Percentiles rank a stretch among this genome's conserved stretches.
Conservation (phyloP, 1,140 invertebrate genomes). For the Lanistes nyassanus region DNA sequence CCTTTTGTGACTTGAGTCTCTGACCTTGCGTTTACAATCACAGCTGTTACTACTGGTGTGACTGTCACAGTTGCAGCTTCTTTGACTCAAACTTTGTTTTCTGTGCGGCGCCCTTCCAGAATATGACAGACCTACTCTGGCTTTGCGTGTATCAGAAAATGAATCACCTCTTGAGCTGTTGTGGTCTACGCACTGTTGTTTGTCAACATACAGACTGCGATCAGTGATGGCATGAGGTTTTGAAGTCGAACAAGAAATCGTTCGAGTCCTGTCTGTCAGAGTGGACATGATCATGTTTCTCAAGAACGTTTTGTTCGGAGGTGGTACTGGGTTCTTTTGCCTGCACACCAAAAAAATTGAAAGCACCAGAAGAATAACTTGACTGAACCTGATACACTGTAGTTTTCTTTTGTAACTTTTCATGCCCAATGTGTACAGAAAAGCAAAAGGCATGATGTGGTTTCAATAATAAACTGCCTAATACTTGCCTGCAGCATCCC, state of each 20-base stretch:
- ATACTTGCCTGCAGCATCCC: no score
- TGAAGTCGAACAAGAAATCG: background rate
- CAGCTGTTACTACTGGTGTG: no score
- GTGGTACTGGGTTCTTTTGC: slow-evolving; percentile 53
- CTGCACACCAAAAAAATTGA: slow-evolving; percentile 37
- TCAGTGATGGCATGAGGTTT: background rate
- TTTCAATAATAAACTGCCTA: no score
- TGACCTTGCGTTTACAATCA: no score
- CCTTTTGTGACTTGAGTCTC: no score
- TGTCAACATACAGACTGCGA: background rate
- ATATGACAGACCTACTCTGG: background rate
- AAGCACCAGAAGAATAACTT: no score
- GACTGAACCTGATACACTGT: no score
- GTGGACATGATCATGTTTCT: slow-evolving; percentile 59
- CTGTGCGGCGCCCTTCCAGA: background rate
- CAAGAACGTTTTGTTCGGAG: slow-evolving; percentile 63
- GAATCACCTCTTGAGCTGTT: background rate
- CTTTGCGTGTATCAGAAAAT: background rate
- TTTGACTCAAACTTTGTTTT: background rate
- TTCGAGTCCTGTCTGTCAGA: slow-evolving; percentile 30
- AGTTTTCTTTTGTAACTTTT: no score
- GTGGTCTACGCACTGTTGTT: background rate
- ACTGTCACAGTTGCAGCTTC: no score
- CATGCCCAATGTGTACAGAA: no score
- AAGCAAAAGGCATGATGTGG: no score